Evolutionary conservation across 2,797 vertebrate species (phyloP).

Genomic region (Sebastes aleutianus): DNA sequence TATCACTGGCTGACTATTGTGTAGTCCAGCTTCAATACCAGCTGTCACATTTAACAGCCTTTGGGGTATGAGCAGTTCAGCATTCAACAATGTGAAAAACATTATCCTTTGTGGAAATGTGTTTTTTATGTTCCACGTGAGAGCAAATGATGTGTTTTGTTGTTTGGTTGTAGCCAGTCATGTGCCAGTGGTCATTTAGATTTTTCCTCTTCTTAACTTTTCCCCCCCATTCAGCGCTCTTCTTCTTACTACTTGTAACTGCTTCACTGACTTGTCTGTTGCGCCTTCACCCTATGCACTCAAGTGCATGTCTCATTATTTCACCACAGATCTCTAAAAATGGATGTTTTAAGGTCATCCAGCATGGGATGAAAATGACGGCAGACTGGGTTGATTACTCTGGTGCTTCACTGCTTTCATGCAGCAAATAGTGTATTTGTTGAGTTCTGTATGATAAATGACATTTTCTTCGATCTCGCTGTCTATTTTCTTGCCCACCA

Average conservation of each 20-base stretch:
- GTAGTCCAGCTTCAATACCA: constrained; percentile 24
- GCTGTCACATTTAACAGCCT: constrained; percentile 46
- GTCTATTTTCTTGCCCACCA: constrained; percentile 37
- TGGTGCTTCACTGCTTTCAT: constrained; percentile 41
- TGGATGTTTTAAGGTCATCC: constrained; percentile 67
- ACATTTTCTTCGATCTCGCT: constrained; percentile 42
- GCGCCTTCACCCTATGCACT: constrained; percentile 36
- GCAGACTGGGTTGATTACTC: constrained; percentile 41
- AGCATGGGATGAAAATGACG: constrained; percentile 45
- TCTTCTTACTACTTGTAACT: constrained; percentile 37
- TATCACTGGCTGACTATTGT: constrained; percentile 24
- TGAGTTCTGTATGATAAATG: constrained; percentile 49
- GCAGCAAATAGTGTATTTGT: constrained; percentile 41
- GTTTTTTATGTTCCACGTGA: constrained; percentile 44
- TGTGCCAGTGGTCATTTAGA: constrained; percentile 36
- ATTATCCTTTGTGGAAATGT: constrained; percentile 49
- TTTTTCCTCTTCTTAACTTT: not conserved
- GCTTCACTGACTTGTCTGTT: constrained; percentile 58
- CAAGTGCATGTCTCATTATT: constrained; percentile 67
- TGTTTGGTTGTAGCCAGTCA: constrained; percentile 44
- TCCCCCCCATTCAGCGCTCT: not conserved
- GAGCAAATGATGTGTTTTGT: constrained; percentile 50
- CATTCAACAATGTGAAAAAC: constrained; percentile 20
- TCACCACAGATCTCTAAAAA: constrained; percentile 51
- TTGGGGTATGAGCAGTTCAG: constrained; percentile 13